Conservation (phyloP, 53 echinoderm and acorn worm species). For the Paracentrotus lividus region DNA sequence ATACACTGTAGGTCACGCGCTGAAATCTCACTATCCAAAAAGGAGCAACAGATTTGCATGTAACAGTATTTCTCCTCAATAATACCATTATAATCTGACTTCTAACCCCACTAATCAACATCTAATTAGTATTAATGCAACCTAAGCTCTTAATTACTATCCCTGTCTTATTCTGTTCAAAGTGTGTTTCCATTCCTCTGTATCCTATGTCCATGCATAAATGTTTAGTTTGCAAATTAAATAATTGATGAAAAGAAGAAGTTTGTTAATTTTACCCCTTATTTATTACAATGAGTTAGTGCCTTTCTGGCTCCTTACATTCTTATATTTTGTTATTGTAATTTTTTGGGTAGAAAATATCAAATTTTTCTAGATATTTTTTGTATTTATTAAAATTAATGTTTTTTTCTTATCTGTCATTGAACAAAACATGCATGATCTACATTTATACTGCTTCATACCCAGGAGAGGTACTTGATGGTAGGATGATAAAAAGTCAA, state of each 20-base stretch:
- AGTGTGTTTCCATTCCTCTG: neutral
- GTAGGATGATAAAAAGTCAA: too few species aligned
- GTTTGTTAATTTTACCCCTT: too few species aligned
- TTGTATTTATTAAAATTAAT: too few species aligned
- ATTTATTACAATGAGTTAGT: neutral
- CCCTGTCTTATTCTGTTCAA: neutral
- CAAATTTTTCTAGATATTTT: too few species aligned
- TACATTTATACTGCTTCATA: too few species aligned
- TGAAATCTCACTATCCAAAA: neutral
- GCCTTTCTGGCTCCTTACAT: neutral
- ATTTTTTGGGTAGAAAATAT: too few species aligned
- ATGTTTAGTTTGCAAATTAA: neutral
- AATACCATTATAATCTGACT: neutral
- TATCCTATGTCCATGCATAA: neutral
- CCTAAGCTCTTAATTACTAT: conserved; percentile 41
- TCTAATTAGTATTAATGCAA: conserved; percentile 46
- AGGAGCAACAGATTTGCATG: conserved; percentile 12
- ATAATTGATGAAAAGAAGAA: neutral
- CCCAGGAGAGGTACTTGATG: too few species aligned
- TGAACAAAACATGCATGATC: too few species aligned
- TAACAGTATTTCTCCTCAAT: conserved; percentile 36
- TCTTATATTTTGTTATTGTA: too few species aligned
- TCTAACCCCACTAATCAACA: conserved; percentile 22
- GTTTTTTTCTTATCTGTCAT: too few species aligned
- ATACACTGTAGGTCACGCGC: too few species aligned